These are phyloP conservation scores for Diplogasteroides magnus DNA, from an alignment of 1,140 invertebrate genomes.

Conservation along the genomic window DNA sequence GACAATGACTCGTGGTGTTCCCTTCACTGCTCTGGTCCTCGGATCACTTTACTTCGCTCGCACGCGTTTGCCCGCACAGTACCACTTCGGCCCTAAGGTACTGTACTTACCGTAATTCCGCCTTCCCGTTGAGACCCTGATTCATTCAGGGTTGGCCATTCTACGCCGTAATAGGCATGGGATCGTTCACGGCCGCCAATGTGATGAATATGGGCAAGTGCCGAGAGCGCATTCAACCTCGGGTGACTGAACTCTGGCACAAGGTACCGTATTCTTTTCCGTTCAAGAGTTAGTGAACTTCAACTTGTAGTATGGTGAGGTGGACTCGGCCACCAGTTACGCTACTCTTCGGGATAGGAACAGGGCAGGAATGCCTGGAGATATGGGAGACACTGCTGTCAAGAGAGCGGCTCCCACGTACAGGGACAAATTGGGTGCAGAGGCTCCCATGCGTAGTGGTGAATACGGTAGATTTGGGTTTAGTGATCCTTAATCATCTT, in stretches of 20 bases:
- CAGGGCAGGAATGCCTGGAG: no score
- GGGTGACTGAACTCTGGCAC: slow-evolving; percentile 17
- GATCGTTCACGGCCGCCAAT: slow-evolving; percentile 20
- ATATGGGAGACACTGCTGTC: no score
- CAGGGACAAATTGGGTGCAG: no score
- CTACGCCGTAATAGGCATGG: slow-evolving; percentile 22
- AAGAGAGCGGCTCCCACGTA: no score
- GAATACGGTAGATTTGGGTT: neutral
- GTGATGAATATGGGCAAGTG: slow-evolving; percentile 21
- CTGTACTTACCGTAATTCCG: no score
- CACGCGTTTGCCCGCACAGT: slow-evolving; percentile 16
- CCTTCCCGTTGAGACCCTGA: no score
- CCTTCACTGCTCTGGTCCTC: slow-evolving; percentile 10
- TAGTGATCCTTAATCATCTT: neutral
- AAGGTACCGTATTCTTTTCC: slow-evolving; percentile 2
- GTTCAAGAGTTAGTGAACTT: neutral
- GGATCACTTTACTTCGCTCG: slow-evolving; percentile 20
- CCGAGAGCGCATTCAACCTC: slow-evolving; percentile 15
- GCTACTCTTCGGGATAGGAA: neutral
- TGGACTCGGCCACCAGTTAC: neutral
- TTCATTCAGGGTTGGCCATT: slow-evolving; percentile 24
- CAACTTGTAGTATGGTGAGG: neutral
- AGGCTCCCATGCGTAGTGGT: neutral
- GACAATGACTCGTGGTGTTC: slow-evolving; percentile 23
- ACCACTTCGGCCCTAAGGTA: slow-evolving; percentile 25